Evolutionary conservation across 2,797 vertebrate species (phyloP).

Genomic region (Protosalanx chinensis): DNA sequence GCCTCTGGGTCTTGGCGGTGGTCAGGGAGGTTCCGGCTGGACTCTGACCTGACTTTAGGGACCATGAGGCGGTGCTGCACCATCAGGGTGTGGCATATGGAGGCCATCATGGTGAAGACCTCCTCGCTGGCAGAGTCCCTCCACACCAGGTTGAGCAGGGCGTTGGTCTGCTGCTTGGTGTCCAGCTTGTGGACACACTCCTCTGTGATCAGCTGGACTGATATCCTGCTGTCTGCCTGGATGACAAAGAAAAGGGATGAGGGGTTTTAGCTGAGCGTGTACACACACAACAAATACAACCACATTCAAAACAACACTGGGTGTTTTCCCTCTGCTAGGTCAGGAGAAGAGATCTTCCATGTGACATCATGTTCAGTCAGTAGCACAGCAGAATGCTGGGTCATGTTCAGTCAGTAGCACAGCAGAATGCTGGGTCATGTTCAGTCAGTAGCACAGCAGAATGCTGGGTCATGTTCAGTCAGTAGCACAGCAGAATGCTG

Average conservation of each 20-base stretch:
- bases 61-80: constrained; percentile 98
- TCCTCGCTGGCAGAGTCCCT: constrained; percentile 94
- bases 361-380: background rate
- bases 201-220: constrained; percentile 86
- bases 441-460: background rate
- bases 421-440: too few species aligned
- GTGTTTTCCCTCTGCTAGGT: too few species aligned
- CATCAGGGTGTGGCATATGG: constrained; percentile 96
- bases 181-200: constrained; percentile 95
- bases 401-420: too few species aligned
- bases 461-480: too few species aligned
- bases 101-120: constrained; percentile 95
- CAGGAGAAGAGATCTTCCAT: background rate
- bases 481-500: too few species aligned
- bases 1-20: too few species aligned
- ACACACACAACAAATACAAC: too few species aligned
- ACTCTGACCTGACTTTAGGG: constrained; percentile 90
- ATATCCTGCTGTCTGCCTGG: constrained; percentile 85
- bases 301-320: too few species aligned
- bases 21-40: background rate
- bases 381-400: too few species aligned
- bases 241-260: background rate
- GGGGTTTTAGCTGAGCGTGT: background rate
- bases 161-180: constrained; percentile 93
- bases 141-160: constrained; percentile 92